Conservation (phyloP, 2,888 invertebrate genomes). For the Hermaeophaga mercurialis region DNA sequence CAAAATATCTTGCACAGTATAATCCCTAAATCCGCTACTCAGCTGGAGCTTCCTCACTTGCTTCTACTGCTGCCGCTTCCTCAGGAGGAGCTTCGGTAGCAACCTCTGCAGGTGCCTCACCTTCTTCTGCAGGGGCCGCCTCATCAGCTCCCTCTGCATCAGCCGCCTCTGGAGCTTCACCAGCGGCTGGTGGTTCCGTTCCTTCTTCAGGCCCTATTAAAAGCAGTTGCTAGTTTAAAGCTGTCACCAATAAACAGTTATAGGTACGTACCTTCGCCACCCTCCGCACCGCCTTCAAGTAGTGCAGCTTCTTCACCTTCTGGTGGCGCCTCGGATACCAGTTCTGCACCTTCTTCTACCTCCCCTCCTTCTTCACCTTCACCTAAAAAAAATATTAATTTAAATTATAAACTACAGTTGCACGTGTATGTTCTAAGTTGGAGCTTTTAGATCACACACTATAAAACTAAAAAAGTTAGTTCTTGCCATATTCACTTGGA, state of each 20-base stretch:
- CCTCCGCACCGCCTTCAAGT: neutral
- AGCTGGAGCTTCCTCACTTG: constrained; percentile 3
- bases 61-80: constrained; percentile 23
- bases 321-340: constrained; percentile 1
- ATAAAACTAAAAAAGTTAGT: too few relatives aligned
- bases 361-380: constrained; percentile 3
- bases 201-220: constrained; percentile 2
- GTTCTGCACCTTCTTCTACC: constrained; percentile 7
- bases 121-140: constrained; percentile 20
- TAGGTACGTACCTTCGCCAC: neutral
- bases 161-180: constrained; percentile 18
- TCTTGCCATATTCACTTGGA: neutral
- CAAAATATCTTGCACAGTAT: too few relatives aligned
- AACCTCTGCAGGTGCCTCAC: constrained; percentile 21
- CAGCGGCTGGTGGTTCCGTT: neutral
- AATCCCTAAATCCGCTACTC: neutral
- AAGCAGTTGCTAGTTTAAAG: neutral
- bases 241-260: too few relatives aligned
- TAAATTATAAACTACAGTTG: too few relatives aligned
- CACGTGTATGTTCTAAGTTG: too few relatives aligned
- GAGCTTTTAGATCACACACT: too few relatives aligned
- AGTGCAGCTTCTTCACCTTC: constrained; percentile 14
- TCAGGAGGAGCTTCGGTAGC: constrained; percentile 22
- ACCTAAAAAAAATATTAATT: neutral
- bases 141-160: constrained; percentile 23